Percentiles rank a stretch among this genome's conserved stretches.
phyloP scores from a whole-genome alignment of 2,888 invertebrate species.

The Synanthedon formicaeformis region DNA sequence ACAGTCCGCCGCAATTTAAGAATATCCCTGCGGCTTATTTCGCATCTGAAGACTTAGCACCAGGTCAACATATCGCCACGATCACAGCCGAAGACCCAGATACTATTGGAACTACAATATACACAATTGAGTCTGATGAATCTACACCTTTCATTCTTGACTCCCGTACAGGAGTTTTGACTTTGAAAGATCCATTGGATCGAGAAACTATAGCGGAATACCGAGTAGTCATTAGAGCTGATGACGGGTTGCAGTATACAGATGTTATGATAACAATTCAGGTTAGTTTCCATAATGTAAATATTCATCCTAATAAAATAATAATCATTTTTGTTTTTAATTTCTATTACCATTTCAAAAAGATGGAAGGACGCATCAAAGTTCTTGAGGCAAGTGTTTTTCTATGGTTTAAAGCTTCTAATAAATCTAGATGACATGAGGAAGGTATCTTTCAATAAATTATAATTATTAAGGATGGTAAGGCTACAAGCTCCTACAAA shows the following conservation, averaged over 20 bases:
- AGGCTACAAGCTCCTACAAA: neutral
- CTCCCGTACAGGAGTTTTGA: constrained; percentile 76
- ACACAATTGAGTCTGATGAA: constrained; percentile 76
- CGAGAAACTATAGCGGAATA: constrained; percentile 85
- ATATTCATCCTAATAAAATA: too few species aligned
- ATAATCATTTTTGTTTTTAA: too few species aligned
- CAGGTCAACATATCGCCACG: constrained; percentile 82
- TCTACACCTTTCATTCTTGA: constrained; percentile 80
- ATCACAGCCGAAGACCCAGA: constrained; percentile 88
- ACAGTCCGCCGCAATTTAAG: constrained; percentile 92
- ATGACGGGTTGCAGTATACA: constrained; percentile 89
- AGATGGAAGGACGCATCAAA: too few species aligned
- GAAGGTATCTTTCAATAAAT: too few species aligned
- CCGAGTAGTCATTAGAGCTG: constrained; percentile 83
- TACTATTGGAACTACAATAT: constrained; percentile 81
- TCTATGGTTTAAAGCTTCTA: too few species aligned
- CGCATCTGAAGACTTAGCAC: constrained; percentile 87
- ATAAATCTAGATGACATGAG: too few species aligned
- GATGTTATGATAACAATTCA: constrained; percentile 82
- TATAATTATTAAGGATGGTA: neutral
- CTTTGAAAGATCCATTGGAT: constrained; percentile 83
- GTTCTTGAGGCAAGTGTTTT: too few species aligned
- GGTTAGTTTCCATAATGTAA: constrained; percentile 62
- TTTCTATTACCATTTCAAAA: too few species aligned
- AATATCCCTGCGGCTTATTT: constrained; percentile 78